A percentile compares a stretch with the other conserved stretches of the same genome.
Evolutionary conservation across 1,140 invertebrate species (phyloP).

Genomic region (Bombyx mandarina): DNA sequence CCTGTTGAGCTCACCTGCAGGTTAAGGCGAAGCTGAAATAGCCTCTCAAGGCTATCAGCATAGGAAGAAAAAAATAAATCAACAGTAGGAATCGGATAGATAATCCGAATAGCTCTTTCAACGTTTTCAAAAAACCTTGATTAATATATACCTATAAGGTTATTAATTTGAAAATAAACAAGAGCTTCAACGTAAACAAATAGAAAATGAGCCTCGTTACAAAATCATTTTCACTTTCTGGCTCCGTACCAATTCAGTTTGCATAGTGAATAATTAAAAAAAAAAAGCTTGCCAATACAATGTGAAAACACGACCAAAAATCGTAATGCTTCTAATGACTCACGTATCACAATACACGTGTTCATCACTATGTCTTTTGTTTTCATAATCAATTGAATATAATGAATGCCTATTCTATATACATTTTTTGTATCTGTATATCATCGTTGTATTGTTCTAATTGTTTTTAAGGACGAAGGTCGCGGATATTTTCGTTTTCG

Average conservation of each 20-base stretch:
- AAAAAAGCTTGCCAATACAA: slow-evolving; percentile 47
- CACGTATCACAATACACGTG: slow-evolving; percentile 66
- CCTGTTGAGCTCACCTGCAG: no score
- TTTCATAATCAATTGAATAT: slow-evolving; percentile 40
- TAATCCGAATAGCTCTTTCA: no score
- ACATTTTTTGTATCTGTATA: background rate
- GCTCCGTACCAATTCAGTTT: slow-evolving; percentile 31
- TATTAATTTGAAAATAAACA: no score
- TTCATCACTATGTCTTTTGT: slow-evolving; percentile 49
- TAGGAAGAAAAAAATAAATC: no score
- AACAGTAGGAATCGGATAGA: no score
- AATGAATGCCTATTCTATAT: slow-evolving; percentile 20
- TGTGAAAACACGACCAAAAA: slow-evolving; percentile 64
- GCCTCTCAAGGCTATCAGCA: no score
- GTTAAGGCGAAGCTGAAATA: no score
- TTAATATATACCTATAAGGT: no score
- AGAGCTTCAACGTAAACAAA: no score
- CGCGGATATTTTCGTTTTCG: background rate
- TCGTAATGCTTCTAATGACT: slow-evolving; percentile 50
- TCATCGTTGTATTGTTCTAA: background rate
- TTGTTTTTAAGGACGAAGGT: slow-evolving; percentile 1
- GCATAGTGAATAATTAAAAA: slow-evolving; percentile 27
- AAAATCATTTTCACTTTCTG: slow-evolving; percentile 32
- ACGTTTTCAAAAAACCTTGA: no score
- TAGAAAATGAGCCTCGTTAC: no score